These are phyloP conservation scores for Desmodus rotundus DNA, from an alignment of 2,113 vertebrate genomes.

Conservation along the genomic window DNA sequence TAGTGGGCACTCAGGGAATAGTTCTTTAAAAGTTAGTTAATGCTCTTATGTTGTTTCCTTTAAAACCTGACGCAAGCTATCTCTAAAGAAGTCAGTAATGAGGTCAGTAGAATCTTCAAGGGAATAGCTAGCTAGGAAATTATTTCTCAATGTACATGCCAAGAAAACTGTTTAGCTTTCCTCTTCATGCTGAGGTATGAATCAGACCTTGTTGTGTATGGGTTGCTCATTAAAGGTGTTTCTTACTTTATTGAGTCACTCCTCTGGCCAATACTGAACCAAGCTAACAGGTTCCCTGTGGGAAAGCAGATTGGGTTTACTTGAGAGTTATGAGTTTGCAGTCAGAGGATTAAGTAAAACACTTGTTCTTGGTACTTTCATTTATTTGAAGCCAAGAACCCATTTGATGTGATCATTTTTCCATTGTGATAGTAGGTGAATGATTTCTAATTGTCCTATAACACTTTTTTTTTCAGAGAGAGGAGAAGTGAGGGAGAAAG, in stretches of 20 bases:
- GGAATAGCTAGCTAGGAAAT: not conserved
- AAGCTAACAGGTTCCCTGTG: not conserved
- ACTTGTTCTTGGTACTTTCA: not conserved
- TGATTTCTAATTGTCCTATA: not conserved
- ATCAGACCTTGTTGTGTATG: not conserved
- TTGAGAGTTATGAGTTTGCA: not conserved
- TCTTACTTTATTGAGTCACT: not conserved
- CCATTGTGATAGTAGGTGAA: not conserved
- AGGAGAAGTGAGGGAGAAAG: too few relatives aligned
- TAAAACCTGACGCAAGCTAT: not conserved
- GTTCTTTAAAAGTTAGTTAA: not conserved
- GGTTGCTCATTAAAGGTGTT: conserved; percentile 34
- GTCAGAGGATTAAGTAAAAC: not conserved
- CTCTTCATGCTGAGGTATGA: conserved; percentile 17
- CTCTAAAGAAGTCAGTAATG: not conserved
- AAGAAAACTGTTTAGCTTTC: not conserved
- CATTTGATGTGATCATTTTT: not conserved
- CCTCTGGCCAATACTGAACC: not conserved
- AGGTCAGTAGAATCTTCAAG: not conserved
- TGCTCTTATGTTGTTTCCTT: not conserved
- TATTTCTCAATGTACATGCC: not conserved
- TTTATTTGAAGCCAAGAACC: not conserved
- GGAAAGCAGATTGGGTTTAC: not conserved
- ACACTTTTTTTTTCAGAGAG: too few relatives aligned
- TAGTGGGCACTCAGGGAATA: not conserved